Conservation (phyloP, 2,113 vertebrate genomes). For the Epinephelus moara region DNA sequence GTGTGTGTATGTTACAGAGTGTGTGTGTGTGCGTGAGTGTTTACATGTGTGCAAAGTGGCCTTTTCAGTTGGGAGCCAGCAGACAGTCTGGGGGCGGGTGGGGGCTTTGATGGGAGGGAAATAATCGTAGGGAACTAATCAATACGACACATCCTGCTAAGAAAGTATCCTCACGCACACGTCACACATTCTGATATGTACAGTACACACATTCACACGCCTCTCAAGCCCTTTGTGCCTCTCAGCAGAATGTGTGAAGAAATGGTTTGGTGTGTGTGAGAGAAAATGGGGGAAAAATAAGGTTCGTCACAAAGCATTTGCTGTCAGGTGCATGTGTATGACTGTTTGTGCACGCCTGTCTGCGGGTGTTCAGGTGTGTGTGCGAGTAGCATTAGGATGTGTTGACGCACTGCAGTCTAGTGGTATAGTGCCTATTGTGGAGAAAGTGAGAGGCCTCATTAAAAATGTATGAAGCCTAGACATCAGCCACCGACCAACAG, state of each 20-base stretch:
- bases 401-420: conserved; percentile 81
- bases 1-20: conserved; percentile 29
- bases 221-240: conserved; percentile 23
- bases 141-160: conserved; percentile 82
- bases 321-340: conserved; percentile 12
- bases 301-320: conserved; percentile 24
- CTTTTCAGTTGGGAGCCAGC: conserved; percentile 69
- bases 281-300: conserved; percentile 10
- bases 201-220: conserved; percentile 47
- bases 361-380: conserved; percentile 17
- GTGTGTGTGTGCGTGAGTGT: conserved; percentile 28
- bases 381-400: conserved; percentile 60
- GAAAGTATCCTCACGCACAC: conserved; percentile 61
- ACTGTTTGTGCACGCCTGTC: conserved; percentile 32
- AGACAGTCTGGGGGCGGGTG: conserved; percentile 58
- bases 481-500: conserved; percentile 66
- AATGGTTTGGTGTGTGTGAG: conserved; percentile 22
- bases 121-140: conserved; percentile 76
- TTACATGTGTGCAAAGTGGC: conserved; percentile 64
- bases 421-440: conserved; percentile 81
- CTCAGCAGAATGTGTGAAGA: conserved; percentile 54
- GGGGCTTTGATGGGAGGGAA: conserved; percentile 75
- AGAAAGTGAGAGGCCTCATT: conserved; percentile 81
- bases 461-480: conserved; percentile 76
- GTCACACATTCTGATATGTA: conserved; percentile 23